These are phyloP conservation scores for Microchirus variegatus DNA, from an alignment of 2,797 vertebrate species.

Conservation along the genomic window DNA sequence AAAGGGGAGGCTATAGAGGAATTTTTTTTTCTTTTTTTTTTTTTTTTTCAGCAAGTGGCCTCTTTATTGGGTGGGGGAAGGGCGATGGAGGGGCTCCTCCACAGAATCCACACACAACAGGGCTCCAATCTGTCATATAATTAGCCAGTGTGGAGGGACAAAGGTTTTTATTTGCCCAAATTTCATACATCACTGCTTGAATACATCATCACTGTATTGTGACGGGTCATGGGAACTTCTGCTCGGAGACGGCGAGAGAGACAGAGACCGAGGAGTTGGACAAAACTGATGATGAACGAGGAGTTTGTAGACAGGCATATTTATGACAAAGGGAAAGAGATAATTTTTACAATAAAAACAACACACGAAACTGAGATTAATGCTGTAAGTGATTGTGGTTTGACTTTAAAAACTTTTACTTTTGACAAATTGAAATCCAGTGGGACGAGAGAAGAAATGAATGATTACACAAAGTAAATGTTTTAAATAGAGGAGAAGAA, in stretches of 20 bases:
- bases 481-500: too few species aligned
- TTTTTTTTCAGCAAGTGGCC: constrained; percentile 77
- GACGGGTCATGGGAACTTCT: constrained; percentile 77
- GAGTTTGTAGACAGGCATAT: constrained; percentile 2
- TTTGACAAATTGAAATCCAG: too few species aligned
- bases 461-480: too few species aligned
- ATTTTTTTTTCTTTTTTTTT: constrained; percentile 49
- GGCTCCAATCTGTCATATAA: constrained; percentile 74
- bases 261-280: constrained; percentile 23
- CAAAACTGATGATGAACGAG: constrained; percentile 20
- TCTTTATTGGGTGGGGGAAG: constrained; percentile 76
- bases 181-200: constrained; percentile 71
- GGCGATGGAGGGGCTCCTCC: constrained; percentile 57
- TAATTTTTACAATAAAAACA: too few species aligned
- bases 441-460: too few species aligned
- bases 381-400: too few species aligned
- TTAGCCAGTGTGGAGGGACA: constrained; percentile 69
- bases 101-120: constrained; percentile 78
- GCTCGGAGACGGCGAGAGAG: constrained; percentile 37
- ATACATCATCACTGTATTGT: constrained; percentile 78
- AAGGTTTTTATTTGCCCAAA: constrained; percentile 71
- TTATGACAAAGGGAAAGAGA: too few species aligned
- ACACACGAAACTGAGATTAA: too few species aligned
- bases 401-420: too few species aligned
- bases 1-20: constrained; percentile 76